A percentile compares a stretch with the other conserved stretches of the same genome.
Evolutionary conservation across 2,113 vertebrate genomes (phyloP).

Genomic region (Psilopsiagon aurifrons): DNA sequence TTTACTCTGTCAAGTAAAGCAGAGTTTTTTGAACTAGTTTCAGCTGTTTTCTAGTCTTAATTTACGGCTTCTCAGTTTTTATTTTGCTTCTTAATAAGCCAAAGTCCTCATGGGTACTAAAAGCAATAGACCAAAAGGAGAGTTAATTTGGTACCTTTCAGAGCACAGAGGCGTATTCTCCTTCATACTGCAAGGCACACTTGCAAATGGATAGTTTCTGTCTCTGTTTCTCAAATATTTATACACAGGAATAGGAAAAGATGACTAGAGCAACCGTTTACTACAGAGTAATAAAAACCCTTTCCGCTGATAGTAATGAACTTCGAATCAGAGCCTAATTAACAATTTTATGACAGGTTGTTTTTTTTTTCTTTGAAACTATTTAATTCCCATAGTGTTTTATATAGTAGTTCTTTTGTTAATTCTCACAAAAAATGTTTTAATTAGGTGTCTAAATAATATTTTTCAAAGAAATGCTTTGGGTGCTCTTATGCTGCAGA

Average conservation of each 20-base stretch:
- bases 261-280: not conserved
- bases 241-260: not conserved
- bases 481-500: not conserved
- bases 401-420: not conserved
- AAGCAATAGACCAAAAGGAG: not conserved
- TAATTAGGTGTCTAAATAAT: not conserved
- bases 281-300: not conserved
- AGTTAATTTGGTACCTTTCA: not conserved
- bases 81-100: not conserved
- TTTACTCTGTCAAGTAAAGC: constrained; percentile 23
- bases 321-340: not conserved
- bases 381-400: not conserved
- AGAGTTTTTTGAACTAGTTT: not conserved
- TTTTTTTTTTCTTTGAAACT: not conserved
- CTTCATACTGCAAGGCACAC: not conserved
- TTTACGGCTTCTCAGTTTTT: not conserved
- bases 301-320: not conserved
- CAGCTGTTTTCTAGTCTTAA: not conserved
- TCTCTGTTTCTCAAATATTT: not conserved
- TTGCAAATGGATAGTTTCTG: not conserved
- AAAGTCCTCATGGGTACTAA: not conserved
- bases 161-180: not conserved
- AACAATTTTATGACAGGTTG: not conserved
- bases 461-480: not conserved
- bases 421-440: not conserved